Evolutionary conservation across 1,140 invertebrate genomes (phyloP).

Genomic region (Aphelinus atriplicis): DNA sequence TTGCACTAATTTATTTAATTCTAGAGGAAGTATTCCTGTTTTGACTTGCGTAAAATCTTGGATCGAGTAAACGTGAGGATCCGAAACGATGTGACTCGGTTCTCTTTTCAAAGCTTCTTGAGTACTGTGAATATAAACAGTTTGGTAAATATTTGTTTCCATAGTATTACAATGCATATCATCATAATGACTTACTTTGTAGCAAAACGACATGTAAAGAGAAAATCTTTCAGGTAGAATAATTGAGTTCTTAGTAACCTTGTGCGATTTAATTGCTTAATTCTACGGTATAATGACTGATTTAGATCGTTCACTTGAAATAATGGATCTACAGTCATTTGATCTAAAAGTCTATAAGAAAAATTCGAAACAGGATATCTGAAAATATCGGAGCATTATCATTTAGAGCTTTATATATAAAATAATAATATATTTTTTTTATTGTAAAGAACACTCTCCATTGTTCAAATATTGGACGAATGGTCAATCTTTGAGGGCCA

Average conservation of each 20-base stretch:
- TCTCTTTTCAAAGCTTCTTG: constrained; percentile 70
- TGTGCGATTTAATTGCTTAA: constrained; percentile 71
- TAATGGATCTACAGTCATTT: constrained; percentile 82
- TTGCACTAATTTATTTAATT: constrained; percentile 71
- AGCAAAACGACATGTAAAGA: constrained; percentile 74
- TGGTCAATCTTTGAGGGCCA: too few relatives aligned
- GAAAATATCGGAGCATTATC: constrained; percentile 37
- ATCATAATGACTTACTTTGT: constrained; percentile 62
- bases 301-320: constrained; percentile 82
- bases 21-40: constrained; percentile 70
- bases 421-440: background rate
- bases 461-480: too few relatives aligned
- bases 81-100: constrained; percentile 71
- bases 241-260: constrained; percentile 73
- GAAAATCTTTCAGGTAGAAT: constrained; percentile 75
- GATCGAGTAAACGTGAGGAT: constrained; percentile 81
- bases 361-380: constrained; percentile 86
- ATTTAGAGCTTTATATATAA: too few relatives aligned
- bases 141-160: too few relatives aligned
- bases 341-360: constrained; percentile 79
- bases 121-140: constrained; percentile 64
- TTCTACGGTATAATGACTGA: constrained; percentile 72
- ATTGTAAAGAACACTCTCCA: background rate
- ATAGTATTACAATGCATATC: constrained; percentile 9
- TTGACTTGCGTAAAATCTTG: constrained; percentile 79